phyloP scores from a whole-genome alignment of 2,797 vertebrate genomes.

The Myiothlypis chrysogaster region DNA sequence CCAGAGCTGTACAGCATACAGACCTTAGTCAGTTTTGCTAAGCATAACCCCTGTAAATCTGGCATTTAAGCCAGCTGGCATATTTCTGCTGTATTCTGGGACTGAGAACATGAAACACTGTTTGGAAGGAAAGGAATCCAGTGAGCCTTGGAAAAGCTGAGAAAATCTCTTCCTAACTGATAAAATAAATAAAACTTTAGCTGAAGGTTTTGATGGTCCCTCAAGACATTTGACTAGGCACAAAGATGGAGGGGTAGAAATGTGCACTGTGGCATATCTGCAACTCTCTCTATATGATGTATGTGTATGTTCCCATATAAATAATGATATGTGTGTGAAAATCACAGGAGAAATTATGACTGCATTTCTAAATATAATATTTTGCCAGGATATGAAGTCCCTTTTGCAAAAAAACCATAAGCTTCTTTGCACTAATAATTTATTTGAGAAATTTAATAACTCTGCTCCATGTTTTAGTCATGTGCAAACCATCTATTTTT shows the following conservation, averaged over 20 bases:
- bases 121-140: conserved; percentile 36
- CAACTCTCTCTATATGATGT: neutral
- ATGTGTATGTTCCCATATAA: neutral
- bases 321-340: neutral
- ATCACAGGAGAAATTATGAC: neutral
- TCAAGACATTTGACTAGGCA: neutral
- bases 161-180: conserved; percentile 30
- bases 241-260: neutral
- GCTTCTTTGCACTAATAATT: neutral
- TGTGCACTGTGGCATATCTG: neutral
- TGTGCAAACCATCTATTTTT: neutral
- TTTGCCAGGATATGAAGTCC: neutral
- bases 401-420: neutral
- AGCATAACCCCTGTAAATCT: conserved; percentile 25
- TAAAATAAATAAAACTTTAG: conserved; percentile 33
- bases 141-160: conserved; percentile 15
- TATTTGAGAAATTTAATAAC: neutral
- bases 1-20: neutral
- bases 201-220: neutral
- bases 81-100: conserved; percentile 31
- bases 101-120: conserved; percentile 1
- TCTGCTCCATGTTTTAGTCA: neutral
- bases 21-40: conserved; percentile 13
- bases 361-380: neutral
- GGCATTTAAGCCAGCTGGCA: conserved; percentile 58